Conservation (phyloP, 37 sponge, comb jelly and placozoan species). For the Tethya wilhelma region DNA sequence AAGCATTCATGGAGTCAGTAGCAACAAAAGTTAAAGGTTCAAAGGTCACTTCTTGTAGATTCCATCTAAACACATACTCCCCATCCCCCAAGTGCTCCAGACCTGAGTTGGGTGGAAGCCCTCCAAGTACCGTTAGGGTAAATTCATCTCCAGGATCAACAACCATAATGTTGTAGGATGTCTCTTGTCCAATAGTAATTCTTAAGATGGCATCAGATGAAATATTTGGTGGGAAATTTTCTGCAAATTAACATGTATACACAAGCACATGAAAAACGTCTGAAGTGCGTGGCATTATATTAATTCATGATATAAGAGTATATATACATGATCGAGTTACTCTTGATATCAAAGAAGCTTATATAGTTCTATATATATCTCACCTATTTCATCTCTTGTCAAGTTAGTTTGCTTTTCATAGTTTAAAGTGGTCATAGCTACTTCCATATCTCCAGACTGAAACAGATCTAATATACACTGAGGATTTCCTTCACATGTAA, state of each 20-base stretch:
- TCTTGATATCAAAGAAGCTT: too few relatives aligned
- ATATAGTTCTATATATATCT: too few relatives aligned
- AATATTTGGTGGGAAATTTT: constrained; percentile 57
- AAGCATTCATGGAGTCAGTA: constrained; percentile 16
- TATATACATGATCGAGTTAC: too few relatives aligned
- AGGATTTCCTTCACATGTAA: background rate
- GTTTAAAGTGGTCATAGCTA: background rate
- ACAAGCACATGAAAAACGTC: too few relatives aligned
- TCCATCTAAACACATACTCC: constrained; percentile 33
- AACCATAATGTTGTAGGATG: constrained; percentile 28
- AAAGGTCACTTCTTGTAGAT: constrained; percentile 10
- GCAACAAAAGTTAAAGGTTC: constrained; percentile 15
- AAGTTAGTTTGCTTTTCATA: background rate
- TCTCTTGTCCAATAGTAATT: background rate
- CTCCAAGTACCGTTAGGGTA: constrained; percentile 14
- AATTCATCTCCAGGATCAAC: constrained; percentile 1
- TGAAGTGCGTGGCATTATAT: too few relatives aligned
- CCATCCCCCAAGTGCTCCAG: background rate
- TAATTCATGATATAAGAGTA: too few relatives aligned
- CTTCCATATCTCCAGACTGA: constrained; percentile 3
- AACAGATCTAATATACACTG: background rate
- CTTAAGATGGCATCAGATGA: constrained; percentile 3
- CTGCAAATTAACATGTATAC: constrained; percentile 10
- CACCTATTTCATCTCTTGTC: background rate
- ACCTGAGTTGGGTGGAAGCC: background rate